These are phyloP conservation scores for Anastrepha ludens DNA, from an alignment of 1,140 invertebrate genomes.

Conservation along the genomic window DNA sequence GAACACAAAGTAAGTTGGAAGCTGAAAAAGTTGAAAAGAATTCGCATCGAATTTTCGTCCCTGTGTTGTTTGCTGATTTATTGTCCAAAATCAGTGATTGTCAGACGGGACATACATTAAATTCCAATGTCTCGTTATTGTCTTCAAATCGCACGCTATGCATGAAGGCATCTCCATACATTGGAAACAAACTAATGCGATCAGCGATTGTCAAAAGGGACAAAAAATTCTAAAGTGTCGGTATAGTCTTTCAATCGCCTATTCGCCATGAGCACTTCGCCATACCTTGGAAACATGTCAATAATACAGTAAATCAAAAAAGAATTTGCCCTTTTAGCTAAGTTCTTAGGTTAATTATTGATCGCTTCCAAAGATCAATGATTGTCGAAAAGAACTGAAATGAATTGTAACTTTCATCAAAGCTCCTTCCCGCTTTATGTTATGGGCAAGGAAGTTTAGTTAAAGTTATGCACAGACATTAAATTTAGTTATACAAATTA, in stretches of 20 bases:
- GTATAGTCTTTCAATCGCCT: constrained; percentile 53
- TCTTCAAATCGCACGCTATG: constrained; percentile 57
- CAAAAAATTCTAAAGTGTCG: constrained; percentile 60
- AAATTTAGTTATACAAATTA: not conserved
- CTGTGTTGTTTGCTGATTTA: constrained; percentile 68
- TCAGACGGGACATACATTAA: constrained; percentile 68
- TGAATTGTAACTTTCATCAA: constrained; percentile 23
- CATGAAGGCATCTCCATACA: constrained; percentile 65
- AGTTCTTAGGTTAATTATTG: constrained; percentile 58
- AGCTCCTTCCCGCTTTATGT: not conserved
- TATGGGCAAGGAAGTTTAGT: not conserved
- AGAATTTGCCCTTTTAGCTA: not conserved
- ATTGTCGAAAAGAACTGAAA: constrained; percentile 72
- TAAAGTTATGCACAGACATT: not conserved
- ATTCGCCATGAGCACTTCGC: not conserved
- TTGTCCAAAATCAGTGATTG: constrained; percentile 63
- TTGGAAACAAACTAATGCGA: constrained; percentile 39
- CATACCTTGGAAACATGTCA: constrained; percentile 42
- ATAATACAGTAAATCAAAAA: not conserved
- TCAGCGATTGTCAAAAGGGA: constrained; percentile 67
- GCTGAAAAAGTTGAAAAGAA: not conserved
- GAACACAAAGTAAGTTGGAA: constrained; percentile 93
- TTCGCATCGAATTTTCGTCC: constrained; percentile 57
- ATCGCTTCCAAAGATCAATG: constrained; percentile 59
- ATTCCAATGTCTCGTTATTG: constrained; percentile 72